Evolutionary conservation across 2,797 vertebrate species (phyloP).

Genomic region (Loris lydekkerianus): DNA sequence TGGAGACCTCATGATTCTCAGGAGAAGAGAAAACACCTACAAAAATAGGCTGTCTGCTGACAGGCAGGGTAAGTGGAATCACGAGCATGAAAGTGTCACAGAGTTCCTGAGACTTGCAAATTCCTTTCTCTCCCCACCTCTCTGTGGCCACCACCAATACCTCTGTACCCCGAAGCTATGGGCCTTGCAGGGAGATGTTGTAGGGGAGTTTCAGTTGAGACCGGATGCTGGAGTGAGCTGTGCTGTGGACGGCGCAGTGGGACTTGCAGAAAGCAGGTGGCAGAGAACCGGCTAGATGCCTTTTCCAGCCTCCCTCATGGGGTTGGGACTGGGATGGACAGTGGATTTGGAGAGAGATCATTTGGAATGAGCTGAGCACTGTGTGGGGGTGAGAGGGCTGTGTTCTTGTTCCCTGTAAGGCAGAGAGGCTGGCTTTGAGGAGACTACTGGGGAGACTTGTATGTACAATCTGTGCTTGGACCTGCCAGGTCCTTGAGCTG

Average conservation of each 20-base stretch:
- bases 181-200: neutral
- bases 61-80: neutral
- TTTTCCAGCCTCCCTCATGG: fast-evolving
- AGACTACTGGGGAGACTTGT: neutral
- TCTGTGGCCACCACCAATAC: neutral
- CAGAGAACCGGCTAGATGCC: neutral
- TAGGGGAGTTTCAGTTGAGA: neutral
- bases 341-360: neutral
- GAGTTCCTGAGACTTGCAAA: neutral
- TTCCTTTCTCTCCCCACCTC: neutral
- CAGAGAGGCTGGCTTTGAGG: neutral
- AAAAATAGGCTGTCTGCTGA: constrained; percentile 63
- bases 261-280: neutral
- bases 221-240: neutral
- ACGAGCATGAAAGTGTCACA: neutral
- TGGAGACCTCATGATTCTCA: neutral
- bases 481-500: neutral
- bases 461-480: fast-evolving
- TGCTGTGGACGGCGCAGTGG: fast-evolving
- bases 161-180: neutral
- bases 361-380: too few species aligned
- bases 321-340: neutral
- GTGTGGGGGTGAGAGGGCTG: neutral
- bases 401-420: neutral
- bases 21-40: constrained; percentile 53